Percentiles rank a stretch among this genome's conserved stretches.
phyloP scores from a whole-genome alignment of 2,888 invertebrate species.

The Hydriomena furcata region DNA sequence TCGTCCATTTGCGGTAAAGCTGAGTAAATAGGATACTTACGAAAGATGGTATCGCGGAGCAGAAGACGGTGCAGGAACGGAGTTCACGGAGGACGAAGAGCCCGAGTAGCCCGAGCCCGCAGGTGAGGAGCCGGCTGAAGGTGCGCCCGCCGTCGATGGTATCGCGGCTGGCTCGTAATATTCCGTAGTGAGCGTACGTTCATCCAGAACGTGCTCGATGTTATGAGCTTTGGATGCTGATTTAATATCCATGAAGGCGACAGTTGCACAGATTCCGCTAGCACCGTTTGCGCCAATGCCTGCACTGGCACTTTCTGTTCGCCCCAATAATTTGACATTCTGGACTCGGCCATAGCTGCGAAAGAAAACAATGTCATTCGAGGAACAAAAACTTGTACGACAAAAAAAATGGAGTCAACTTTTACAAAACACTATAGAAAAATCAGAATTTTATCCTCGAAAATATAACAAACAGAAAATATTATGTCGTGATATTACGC shows the following conservation, averaged over 20 bases:
- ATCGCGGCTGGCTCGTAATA: constrained; percentile 94
- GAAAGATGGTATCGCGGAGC: constrained; percentile 76
- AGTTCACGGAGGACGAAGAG: constrained; percentile 85
- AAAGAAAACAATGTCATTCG: constrained; percentile 44
- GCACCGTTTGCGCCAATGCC: constrained; percentile 76
- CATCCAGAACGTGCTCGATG: constrained; percentile 94
- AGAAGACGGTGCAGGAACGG: constrained; percentile 68
- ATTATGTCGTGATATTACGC: too few relatives aligned
- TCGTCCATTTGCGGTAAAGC: constrained; percentile 22
- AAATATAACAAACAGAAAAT: too few relatives aligned
- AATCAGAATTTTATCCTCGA: too few relatives aligned
- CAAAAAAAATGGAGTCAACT: too few relatives aligned
- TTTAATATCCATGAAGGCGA: constrained; percentile 98
- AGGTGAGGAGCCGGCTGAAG: constrained; percentile 80
- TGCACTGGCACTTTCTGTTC: constrained; percentile 80
- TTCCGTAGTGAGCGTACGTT: constrained; percentile 93
- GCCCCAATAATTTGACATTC: constrained; percentile 95
- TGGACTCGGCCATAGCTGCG: constrained; percentile 98
- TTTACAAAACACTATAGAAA: too few relatives aligned
- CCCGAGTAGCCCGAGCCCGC: constrained; percentile 85
- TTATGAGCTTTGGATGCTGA: constrained; percentile 97
- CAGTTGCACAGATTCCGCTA: constrained; percentile 92
- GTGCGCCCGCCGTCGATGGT: constrained; percentile 84
- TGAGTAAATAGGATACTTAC: constrained; percentile 56
- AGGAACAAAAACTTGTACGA: background rate